Evolutionary conservation across 2,113 vertebrate genomes (phyloP).

Genomic region (Pardalotus punctatus): DNA sequence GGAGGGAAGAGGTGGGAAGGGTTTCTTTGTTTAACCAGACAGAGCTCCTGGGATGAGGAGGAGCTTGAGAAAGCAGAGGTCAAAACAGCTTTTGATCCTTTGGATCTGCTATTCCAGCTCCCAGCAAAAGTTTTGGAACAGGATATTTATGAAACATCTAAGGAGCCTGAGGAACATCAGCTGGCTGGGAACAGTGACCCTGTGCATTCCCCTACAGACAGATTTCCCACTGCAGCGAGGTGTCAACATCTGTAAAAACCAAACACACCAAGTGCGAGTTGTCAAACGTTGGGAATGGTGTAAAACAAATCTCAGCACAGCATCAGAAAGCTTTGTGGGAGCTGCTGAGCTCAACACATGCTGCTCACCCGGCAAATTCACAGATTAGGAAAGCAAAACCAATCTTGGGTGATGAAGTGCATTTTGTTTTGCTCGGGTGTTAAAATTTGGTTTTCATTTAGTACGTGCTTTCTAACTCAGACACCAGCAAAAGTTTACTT

Average conservation of each 20-base stretch:
- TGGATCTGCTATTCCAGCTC: not conserved
- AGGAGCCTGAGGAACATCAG: not conserved
- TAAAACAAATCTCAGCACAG: not conserved
- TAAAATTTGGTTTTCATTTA: not conserved
- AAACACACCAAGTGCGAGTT: not conserved
- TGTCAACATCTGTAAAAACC: not conserved
- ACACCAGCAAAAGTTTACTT: not conserved
- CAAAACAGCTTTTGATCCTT: slow-evolving; percentile 24
- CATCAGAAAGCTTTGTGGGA: not conserved
- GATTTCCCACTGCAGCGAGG: not conserved
- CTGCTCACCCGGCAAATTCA: not conserved
- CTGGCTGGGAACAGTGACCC: not conserved
- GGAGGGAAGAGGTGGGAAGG: slow-evolving; percentile 5
- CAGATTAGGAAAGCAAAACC: not conserved
- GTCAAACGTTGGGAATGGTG: not conserved
- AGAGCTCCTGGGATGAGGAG: slow-evolving; percentile 5
- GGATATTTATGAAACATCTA: not conserved
- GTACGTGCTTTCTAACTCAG: not conserved
- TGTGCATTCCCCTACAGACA: fast-evolving
- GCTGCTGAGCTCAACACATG: not conserved
- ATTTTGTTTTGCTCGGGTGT: not conserved
- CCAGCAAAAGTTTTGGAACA: not conserved
- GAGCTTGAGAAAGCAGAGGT: not conserved
- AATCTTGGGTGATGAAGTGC: not conserved
- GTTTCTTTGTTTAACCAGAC: slow-evolving; percentile 27